Percentiles rank a stretch among this genome's conserved stretches.
Evolutionary conservation across 2,888 invertebrate species (phyloP).

Genomic region (Polydrusus tereticollis): DNA sequence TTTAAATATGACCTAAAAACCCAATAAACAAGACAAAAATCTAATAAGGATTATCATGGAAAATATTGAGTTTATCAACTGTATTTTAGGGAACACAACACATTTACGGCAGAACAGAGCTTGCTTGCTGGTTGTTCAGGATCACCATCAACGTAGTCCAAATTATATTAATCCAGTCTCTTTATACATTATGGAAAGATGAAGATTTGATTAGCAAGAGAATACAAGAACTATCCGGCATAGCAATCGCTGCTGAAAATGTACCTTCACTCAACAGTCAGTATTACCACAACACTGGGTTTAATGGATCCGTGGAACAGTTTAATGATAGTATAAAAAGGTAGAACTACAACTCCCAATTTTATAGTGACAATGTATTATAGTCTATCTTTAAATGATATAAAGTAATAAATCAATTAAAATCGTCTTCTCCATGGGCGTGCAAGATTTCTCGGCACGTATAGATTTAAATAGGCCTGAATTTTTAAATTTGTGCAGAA

Average conservation of each 20-base stretch:
- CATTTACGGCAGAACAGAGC: constrained; percentile 68
- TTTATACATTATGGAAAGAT: constrained; percentile 70
- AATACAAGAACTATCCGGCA: constrained; percentile 67
- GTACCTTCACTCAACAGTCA: constrained; percentile 58
- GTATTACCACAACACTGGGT: constrained; percentile 65
- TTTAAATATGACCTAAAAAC: too few species aligned
- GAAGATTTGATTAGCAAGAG: constrained; percentile 68
- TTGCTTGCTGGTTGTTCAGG: constrained; percentile 68
- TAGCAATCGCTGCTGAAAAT: constrained; percentile 48
- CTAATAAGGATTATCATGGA: too few species aligned
- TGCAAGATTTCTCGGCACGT: too few species aligned
- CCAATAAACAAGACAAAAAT: too few species aligned
- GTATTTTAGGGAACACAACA: constrained; percentile 66
- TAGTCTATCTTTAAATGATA: too few species aligned
- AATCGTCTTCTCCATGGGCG: too few species aligned
- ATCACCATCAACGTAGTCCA: constrained; percentile 67
- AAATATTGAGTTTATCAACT: constrained; percentile 4
- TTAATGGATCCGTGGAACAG: constrained; percentile 59
- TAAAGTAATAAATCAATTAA: too few species aligned
- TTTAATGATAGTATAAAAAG: constrained; percentile 39
- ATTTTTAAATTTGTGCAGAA: too few species aligned
- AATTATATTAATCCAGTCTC: constrained; percentile 69
- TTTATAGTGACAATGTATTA: too few species aligned
- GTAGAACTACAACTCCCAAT: too few species aligned
- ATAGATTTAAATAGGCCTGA: too few species aligned